phyloP scores from a whole-genome alignment of 1,140 invertebrate genomes.

The Drusus annulatus region DNA sequence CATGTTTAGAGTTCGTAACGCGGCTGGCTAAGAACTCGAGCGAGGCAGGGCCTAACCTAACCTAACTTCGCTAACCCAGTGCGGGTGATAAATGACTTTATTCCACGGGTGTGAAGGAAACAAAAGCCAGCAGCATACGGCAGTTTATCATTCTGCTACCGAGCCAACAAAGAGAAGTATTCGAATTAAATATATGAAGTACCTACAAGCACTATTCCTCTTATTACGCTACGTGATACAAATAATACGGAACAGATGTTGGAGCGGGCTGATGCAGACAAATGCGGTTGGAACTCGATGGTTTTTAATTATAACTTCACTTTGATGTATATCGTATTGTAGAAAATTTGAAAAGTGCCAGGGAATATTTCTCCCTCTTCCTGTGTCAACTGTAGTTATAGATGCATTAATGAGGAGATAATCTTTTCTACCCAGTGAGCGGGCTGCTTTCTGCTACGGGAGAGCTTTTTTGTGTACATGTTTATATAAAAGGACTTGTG shows the following conservation, averaged over 20 bases:
- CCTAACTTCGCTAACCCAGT: constrained; percentile 27
- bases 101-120: constrained; percentile 53
- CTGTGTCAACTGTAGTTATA: too few species aligned
- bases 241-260: constrained; percentile 1
- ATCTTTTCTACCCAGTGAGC: too few species aligned
- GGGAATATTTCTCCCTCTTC: too few species aligned
- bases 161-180: constrained; percentile 40
- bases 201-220: constrained; percentile 22
- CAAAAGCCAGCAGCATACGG: constrained; percentile 49
- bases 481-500: too few species aligned
- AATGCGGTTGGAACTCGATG: constrained; percentile 9
- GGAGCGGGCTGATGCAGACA: background rate
- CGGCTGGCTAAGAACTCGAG: background rate
- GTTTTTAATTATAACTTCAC: background rate
- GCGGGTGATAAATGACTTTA: constrained; percentile 54
- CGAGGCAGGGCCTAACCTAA: background rate
- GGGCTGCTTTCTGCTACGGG: too few species aligned
- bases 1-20: constrained; percentile 29
- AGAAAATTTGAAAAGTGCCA: too few species aligned
- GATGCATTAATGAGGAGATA: too few species aligned
- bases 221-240: constrained; percentile 30
- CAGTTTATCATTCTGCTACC: constrained; percentile 50
- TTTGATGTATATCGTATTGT: too few species aligned
- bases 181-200: constrained; percentile 48
- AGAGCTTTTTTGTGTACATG: too few species aligned